phyloP scores from a whole-genome alignment of 2,797 vertebrate genomes.

The Danionella dracula region DNA sequence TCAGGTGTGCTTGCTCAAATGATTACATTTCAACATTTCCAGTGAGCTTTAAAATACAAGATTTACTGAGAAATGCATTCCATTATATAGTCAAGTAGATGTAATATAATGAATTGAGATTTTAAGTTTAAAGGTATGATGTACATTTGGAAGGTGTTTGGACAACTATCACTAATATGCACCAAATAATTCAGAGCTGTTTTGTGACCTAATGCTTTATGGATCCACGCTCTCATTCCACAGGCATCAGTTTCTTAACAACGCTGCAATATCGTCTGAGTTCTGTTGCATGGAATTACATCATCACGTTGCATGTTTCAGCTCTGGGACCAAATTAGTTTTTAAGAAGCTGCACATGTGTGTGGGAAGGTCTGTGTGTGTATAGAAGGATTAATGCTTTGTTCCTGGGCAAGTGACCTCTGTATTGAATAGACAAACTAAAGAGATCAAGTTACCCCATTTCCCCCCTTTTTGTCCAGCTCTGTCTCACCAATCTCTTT shows the following conservation, averaged over 20 bases:
- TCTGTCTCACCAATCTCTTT: slow-evolving; percentile 34
- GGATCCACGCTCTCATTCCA: slow-evolving; percentile 48
- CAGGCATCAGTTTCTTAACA: slow-evolving; percentile 41
- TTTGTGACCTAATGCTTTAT: slow-evolving; percentile 44
- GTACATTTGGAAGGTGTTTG: no score
- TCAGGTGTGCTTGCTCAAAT: no score
- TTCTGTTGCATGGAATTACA: slow-evolving; percentile 54
- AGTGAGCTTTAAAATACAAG: no score
- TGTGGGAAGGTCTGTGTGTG: slow-evolving; percentile 25
- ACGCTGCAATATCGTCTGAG: slow-evolving; percentile 37
- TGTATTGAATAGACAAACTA: slow-evolving; percentile 61
- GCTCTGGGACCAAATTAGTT: slow-evolving; percentile 20
- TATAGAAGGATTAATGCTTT: slow-evolving; percentile 43
- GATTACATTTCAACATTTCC: no score
- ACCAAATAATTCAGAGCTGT: no score
- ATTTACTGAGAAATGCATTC: no score
- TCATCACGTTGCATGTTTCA: slow-evolving; percentile 46
- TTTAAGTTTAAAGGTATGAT: no score
- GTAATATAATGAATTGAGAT: no score
- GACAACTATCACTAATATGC: no score
- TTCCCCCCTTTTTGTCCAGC: slow-evolving; percentile 40
- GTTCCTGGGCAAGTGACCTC: slow-evolving; percentile 61
- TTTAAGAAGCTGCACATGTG: slow-evolving; percentile 25
- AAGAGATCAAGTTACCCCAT: slow-evolving; percentile 59
- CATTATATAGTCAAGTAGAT: no score